Base-by-base conservation (phyloP, 2,113 vertebrate genomes). In the Pomatorhinus ruficollis region DNA sequence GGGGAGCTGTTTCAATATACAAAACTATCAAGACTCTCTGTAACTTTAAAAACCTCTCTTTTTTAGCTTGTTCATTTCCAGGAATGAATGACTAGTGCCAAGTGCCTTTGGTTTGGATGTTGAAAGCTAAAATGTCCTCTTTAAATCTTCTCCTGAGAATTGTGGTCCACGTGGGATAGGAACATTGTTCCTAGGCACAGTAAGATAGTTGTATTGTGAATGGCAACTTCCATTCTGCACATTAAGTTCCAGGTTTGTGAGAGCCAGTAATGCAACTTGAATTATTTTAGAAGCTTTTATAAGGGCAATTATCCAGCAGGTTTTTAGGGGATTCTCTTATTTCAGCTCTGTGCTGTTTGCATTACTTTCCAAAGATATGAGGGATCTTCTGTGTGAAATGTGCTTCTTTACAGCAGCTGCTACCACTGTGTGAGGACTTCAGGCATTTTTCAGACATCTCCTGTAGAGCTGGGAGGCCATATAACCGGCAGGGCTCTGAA, bases 231-330 rank as follows among this genome's bases (percentile, higher is more conserved):
- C 4, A 6, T 54, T 93, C 68, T 37, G 25, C 10, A 7, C 30
- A 12, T 59, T 50, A 40, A 49, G 31, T 86, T 94, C 45, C 90
- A 72, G 27, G 22, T 81, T 96, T 90, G 37, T 86, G 57, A 77
- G 2, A 87, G 33, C 35, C 68, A 39, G 18, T 83, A 71, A 68
- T 59, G 42, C 11, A 21, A 56, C 8, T 20, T n/a, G 30, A 77
- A 45, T 45, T 50, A 77, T 87, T 91, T 92, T 94, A 95, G 93
- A 66, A 95, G 83, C 76, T 96, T 97, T 78, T 69, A 28, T 93
- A 93, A 96, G 76, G 53, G 78, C 40, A 95, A 42, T 49, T 84
- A 33, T 78, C 24, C 14, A 33, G 66, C 90, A 89, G 37, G 23
- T 68, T 60, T 84, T 82, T 83, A 60, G 4, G 5, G 47, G 52